A percentile compares a stretch with the other conserved stretches of the same genome.
These are phyloP conservation scores for Nomada ruficornis DNA, from an alignment of 2,888 invertebrate species.

Conservation along the genomic window DNA sequence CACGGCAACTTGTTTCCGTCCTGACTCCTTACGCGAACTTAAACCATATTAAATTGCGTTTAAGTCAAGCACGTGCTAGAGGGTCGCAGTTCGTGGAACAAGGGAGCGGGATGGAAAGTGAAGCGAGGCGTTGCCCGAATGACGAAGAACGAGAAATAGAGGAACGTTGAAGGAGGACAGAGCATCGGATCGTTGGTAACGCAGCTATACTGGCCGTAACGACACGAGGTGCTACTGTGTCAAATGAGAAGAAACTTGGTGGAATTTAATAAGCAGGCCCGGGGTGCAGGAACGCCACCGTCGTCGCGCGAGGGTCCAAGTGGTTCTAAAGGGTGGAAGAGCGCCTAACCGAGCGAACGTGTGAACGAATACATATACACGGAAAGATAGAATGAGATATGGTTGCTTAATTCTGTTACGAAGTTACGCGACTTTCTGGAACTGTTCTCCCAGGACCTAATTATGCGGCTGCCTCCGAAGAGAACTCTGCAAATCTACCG, in stretches of 20 bases:
- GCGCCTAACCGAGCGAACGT: constrained; percentile 7
- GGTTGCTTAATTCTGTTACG: constrained; percentile 52
- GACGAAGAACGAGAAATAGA: not conserved
- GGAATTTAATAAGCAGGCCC: constrained; percentile 77
- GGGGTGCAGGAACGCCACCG: constrained; percentile 11
- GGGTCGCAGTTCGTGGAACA: constrained; percentile 46
- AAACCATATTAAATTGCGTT: constrained; percentile 83
- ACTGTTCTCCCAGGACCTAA: constrained; percentile 60
- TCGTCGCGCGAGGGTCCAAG: constrained; percentile 17
- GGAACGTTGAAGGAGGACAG: not conserved
- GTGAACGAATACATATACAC: constrained; percentile 8
- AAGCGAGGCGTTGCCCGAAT: constrained; percentile 1
- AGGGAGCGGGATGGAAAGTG: constrained; percentile 3
- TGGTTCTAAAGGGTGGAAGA: constrained; percentile 30
- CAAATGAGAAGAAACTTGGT: constrained; percentile 72
- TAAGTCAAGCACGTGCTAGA: constrained; percentile 79
- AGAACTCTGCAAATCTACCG: constrained; percentile 43
- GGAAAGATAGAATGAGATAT: constrained; percentile 46
- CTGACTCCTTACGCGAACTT: constrained; percentile 75
- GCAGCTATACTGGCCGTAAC: constrained; percentile 53
- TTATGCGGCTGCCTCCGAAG: constrained; percentile 49
- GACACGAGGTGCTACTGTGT: constrained; percentile 59
- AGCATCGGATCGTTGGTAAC: constrained; percentile 46
- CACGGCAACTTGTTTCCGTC: constrained; percentile 79
- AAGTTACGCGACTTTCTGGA: constrained; percentile 58